Evolutionary conservation across 2,888 invertebrate genomes (phyloP), one percentile per base, ranked within the genome.

Genomic region (Augochlorella aurata): DNA sequence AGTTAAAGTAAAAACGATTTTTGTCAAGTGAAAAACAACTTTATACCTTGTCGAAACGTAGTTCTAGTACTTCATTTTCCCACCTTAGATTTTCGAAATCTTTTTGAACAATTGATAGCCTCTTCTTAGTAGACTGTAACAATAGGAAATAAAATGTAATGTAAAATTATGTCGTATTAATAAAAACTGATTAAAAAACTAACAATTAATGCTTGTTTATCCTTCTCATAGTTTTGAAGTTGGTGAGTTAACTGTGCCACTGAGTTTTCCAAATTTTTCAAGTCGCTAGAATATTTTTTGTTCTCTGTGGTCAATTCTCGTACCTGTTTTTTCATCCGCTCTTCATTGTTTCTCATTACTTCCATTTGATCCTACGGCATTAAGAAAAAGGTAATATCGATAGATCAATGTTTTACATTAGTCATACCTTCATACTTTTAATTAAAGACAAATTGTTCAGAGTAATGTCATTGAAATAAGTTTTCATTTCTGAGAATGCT

Each of bases 401-500:
- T 61, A 61, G 47, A 2, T 67, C 72, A 1, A 1, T 38, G n/a
- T 29, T 44, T 21, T 18, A 24, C 24, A 50, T 68, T 24, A n/a
- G 50, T 73, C 65, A 29, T 92, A 96, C 96, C 94, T 98, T 99
- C 52, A 99, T 94, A 87, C 97, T 97, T 92, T 97, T 97, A 80
- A 99, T 98, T 2, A 99, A 94, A 0, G 98, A 97, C 85, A 99
- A 94, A 94, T 99, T 99, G 93, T 98, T 98, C 18, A 98, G 94
- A 0, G 98, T 98, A 74, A 99, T 98, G 90, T 98, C 98, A 90
- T 98, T 98, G 92, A 98, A 99, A 94, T 98, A 99, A 93, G 97
- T 97, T 93, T 98, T 98, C 94, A 99, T 96, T 92, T 98, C 98
- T 65, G 96, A 95, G 92, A 98, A 98, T 0, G 97, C 97, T 88